These are phyloP conservation scores for Craseonycteris thonglongyai DNA, from an alignment of 2,113 vertebrate species.

Conservation along the genomic window DNA sequence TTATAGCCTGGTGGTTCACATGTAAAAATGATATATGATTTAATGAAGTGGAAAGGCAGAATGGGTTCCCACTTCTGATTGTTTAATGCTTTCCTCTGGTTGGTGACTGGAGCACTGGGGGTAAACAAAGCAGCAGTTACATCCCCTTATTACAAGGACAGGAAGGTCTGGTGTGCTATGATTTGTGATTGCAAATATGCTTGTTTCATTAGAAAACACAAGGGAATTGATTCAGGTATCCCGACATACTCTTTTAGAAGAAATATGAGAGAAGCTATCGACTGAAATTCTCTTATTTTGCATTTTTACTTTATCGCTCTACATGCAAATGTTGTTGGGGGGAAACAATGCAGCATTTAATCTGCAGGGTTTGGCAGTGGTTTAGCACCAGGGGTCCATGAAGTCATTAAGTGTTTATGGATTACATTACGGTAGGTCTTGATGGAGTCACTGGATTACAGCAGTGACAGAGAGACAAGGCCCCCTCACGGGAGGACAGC, in stretches of 20 bases:
- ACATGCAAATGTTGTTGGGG: background rate
- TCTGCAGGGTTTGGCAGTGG: background rate
- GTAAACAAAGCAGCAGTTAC: slow-evolving; percentile 14
- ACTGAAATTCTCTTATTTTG: background rate
- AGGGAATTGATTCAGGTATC: background rate
- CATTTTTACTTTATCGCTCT: slow-evolving; percentile 11
- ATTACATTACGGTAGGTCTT: background rate
- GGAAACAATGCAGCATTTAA: background rate
- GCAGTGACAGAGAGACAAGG: background rate
- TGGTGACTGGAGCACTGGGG: slow-evolving; percentile 8
- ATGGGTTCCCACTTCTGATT: slow-evolving; percentile 58
- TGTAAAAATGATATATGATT: slow-evolving; percentile 82
- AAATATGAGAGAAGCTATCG: background rate
- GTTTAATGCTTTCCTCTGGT: slow-evolving; percentile 53
- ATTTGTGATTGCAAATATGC: background rate
- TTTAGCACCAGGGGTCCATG: background rate
- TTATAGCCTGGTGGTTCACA: slow-evolving; percentile 78
- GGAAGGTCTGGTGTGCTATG: slow-evolving; percentile 17
- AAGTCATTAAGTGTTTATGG: background rate
- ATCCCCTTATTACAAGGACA: background rate
- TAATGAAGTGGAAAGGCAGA: slow-evolving; percentile 73
- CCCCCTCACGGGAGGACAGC: background rate
- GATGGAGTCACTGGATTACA: background rate
- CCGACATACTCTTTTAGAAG: background rate
- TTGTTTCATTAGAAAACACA: slow-evolving; percentile 33